Percentiles rank a stretch among this genome's conserved stretches.
Evolutionary conservation across 2,797 vertebrate species (phyloP).

Genomic region (Enteromius viviparus): DNA sequence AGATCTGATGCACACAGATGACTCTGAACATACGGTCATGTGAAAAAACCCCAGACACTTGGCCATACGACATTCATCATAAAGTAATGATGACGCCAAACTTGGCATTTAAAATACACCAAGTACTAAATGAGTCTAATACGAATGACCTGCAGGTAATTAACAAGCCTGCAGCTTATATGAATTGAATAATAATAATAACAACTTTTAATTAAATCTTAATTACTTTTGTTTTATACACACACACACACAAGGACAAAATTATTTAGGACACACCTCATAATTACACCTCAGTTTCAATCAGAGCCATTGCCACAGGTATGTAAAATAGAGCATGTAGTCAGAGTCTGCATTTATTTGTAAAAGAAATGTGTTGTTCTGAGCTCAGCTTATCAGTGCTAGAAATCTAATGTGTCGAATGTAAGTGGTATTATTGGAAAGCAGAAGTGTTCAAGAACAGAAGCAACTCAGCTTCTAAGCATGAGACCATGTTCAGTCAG

Average conservation of each 20-base stretch:
- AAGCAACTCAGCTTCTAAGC: background rate
- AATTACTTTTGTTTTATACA: background rate
- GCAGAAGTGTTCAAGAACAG: background rate
- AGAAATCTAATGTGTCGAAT: background rate
- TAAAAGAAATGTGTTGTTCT: background rate
- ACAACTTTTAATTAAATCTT: background rate
- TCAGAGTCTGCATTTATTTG: background rate
- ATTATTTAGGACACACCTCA: background rate
- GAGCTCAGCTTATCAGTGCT: background rate
- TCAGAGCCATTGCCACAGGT: background rate
- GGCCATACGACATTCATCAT: background rate
- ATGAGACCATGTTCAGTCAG: background rate
- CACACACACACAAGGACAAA: background rate
- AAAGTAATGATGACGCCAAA: background rate
- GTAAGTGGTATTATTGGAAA: background rate
- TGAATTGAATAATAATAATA: no score
- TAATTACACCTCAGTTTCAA: background rate
- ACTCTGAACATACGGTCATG: background rate
- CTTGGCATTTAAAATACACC: background rate
- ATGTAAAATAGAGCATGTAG: background rate
- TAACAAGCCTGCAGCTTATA: background rate
- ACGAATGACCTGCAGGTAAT: background rate
- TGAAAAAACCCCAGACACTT: background rate
- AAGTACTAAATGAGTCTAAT: background rate
- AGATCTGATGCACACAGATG: background rate